A percentile compares a stretch with the other conserved stretches of the same genome.
Evolutionary conservation across 2,113 vertebrate species (phyloP).

Genomic region (Psammodynastes pulverulentus): DNA sequence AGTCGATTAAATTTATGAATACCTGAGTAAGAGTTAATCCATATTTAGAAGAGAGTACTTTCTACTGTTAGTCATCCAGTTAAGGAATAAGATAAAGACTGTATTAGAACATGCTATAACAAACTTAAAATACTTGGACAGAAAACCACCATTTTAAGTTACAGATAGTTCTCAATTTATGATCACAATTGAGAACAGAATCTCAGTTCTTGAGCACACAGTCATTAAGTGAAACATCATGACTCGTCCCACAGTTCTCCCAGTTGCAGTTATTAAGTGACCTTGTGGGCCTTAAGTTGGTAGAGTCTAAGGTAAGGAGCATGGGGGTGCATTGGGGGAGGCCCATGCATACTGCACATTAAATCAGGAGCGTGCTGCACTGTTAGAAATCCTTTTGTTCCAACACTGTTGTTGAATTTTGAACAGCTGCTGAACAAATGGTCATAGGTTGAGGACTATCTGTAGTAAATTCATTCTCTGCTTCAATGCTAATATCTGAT

Average conservation of each 20-base stretch:
- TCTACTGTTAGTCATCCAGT: background rate
- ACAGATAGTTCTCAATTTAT: background rate
- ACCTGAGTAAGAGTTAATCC: background rate
- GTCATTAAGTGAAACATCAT: background rate
- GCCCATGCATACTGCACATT: background rate
- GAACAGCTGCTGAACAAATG: background rate
- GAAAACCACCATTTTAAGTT: background rate
- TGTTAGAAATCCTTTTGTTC: background rate
- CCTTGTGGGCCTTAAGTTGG: background rate
- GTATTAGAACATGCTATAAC: background rate
- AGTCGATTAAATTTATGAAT: background rate
- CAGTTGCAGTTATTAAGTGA: background rate
- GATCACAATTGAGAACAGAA: background rate
- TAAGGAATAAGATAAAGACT: background rate
- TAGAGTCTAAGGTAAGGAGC: background rate
- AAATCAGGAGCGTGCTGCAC: background rate
- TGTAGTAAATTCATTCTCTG: background rate
- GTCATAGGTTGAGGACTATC: background rate
- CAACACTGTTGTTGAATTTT: background rate
- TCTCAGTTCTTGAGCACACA: background rate
- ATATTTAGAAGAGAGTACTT: background rate
- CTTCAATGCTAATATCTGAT: background rate
- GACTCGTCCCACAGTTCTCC: background rate
- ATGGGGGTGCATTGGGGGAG: background rate
- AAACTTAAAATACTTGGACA: background rate